A percentile compares a stretch with the other conserved stretches of the same genome.
phyloP scores from a whole-genome alignment of 1,140 invertebrate genomes.

The Trichonephila clavipes region DNA sequence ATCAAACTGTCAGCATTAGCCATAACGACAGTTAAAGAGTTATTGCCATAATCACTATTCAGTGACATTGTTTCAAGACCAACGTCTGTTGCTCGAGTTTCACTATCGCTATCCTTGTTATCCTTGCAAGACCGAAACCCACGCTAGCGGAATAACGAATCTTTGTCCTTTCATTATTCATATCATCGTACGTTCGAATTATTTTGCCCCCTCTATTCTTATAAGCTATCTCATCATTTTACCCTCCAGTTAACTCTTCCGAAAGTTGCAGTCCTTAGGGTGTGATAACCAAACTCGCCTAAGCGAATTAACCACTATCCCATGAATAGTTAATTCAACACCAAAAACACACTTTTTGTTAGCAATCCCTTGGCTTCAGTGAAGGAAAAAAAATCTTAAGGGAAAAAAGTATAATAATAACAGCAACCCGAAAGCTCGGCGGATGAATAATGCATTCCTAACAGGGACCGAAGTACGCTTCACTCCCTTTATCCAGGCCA shows the following conservation, averaged over 20 bases:
- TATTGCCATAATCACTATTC: not conserved
- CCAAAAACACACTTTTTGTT: slow-evolving; percentile 53
- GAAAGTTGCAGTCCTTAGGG: not conserved
- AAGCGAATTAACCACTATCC: slow-evolving; percentile 56
- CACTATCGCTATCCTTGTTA: not conserved
- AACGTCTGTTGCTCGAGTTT: not conserved
- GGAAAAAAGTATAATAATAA: slow-evolving; percentile 62
- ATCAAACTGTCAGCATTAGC: too few species aligned
- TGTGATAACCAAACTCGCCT: slow-evolving; percentile 48
- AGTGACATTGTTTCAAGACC: not conserved
- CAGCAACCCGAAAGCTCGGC: slow-evolving; percentile 48
- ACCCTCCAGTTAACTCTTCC: slow-evolving; percentile 2
- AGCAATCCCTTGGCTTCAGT: slow-evolving; percentile 5
- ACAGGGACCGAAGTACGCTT: slow-evolving; percentile 58
- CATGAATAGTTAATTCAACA: slow-evolving; percentile 65
- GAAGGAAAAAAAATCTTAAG: slow-evolving; percentile 15
- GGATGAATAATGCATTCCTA: slow-evolving; percentile 74
- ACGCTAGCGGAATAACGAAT: slow-evolving; percentile 4
- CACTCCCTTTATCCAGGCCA: slow-evolving; percentile 58
- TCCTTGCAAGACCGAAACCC: not conserved
- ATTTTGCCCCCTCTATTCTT: slow-evolving; percentile 30
- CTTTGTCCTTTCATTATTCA: slow-evolving; percentile 42
- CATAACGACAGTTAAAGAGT: not conserved
- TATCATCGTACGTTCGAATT: slow-evolving; percentile 19
- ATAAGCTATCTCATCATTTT: slow-evolving; percentile 27